A percentile compares a stretch with the other conserved stretches of the same genome.
Evolutionary conservation across 2,888 invertebrate genomes (phyloP).

Genomic region (Lathronympha strigana): DNA sequence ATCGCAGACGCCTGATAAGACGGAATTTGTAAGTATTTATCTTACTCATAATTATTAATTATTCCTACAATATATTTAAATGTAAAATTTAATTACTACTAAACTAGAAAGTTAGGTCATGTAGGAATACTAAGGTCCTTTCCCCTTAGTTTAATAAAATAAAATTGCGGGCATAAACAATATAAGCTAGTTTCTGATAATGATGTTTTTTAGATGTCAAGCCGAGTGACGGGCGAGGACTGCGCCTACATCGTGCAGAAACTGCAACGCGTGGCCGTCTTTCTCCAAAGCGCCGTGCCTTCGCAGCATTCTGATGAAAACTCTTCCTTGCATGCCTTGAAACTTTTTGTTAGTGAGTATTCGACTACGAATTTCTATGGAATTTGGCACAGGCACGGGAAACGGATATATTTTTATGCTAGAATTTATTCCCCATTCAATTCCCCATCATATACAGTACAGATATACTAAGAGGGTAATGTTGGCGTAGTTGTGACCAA

Average conservation of each 20-base stretch:
- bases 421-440: no score
- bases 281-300: constrained; percentile 82
- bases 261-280: constrained; percentile 89
- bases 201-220: constrained; percentile 82
- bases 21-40: constrained; percentile 82
- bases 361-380: background rate
- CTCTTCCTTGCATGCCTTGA: constrained; percentile 90
- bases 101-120: background rate
- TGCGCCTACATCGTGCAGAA: constrained; percentile 89
- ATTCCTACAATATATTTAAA: no score
- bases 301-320: constrained; percentile 85
- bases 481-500: no score
- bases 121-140: background rate
- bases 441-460: no score
- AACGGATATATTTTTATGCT: no score
- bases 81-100: constrained; percentile 2
- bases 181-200: background rate
- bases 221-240: constrained; percentile 88
- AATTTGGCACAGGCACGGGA: no score
- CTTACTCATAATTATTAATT: background rate
- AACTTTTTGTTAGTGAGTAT: constrained; percentile 86
- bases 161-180: background rate
- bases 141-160: background rate
- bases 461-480: no score
- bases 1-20: constrained; percentile 77